Percentiles rank a stretch among this genome's conserved stretches.
These are phyloP conservation scores for Drosophila repleta DNA, from an alignment of 1,140 invertebrate genomes.

Conservation along the genomic window DNA sequence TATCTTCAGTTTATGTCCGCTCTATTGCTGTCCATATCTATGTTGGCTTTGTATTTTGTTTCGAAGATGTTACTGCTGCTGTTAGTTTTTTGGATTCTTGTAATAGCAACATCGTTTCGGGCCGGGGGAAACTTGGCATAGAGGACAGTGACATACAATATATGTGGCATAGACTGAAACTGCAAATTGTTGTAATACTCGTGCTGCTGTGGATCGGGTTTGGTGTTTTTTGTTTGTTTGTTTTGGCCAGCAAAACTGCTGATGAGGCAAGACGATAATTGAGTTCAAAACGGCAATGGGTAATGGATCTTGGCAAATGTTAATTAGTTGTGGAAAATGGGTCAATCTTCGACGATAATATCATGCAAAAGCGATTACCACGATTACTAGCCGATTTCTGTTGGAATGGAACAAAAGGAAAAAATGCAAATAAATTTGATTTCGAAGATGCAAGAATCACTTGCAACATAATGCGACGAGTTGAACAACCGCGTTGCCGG, in stretches of 20 bases:
- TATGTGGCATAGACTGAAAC: conserved; percentile 45
- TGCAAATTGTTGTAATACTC: conserved; percentile 70
- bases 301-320: conserved; percentile 72
- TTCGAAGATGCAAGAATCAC: conserved; percentile 33
- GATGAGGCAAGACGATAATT: conserved; percentile 78
- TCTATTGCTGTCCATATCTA: conserved; percentile 4
- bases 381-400: conserved; percentile 39
- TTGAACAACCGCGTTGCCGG: conserved; percentile 62
- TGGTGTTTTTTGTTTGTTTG: conserved; percentile 19
- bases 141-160: conserved; percentile 41
- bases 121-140: not conserved
- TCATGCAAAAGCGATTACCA: conserved; percentile 33
- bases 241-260: conserved; percentile 32
- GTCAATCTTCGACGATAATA: conserved; percentile 49
- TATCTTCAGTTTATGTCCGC: not conserved
- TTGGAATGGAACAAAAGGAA: conserved; percentile 20
- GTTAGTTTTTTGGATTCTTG: conserved; percentile 71
- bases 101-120: conserved; percentile 52
- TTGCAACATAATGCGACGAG: conserved; percentile 47
- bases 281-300: conserved; percentile 65
- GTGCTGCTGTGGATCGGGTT: conserved; percentile 20
- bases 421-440: conserved; percentile 21
- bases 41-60: conserved; percentile 1
- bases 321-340: conserved; percentile 77
- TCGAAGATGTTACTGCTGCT: conserved; percentile 45